Base-by-base conservation (phyloP, 1,140 invertebrate genomes). In the Monomorium pharaonis region DNA sequence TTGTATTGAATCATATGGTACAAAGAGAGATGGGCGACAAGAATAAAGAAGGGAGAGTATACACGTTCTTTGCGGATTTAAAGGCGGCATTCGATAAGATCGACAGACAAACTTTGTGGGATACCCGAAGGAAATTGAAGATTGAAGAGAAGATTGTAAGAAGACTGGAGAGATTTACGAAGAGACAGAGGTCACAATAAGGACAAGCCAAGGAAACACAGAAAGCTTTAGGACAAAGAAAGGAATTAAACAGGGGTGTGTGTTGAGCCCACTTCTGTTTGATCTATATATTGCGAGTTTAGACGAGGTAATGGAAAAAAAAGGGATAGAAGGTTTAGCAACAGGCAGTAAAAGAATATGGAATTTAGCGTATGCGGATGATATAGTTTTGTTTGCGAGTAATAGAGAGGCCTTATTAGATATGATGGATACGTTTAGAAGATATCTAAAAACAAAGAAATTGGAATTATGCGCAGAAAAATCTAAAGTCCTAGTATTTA, bases 1-100 rank as follows among this genome's bases (percentile, higher is more conserved):
- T 49, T 42, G 7, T 86, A 0, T 14, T 86, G 9, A 83, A 77
- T 6, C 70, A 88, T 7, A 3, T 88, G 2, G 21, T 75, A 5
- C 65, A 87, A 30, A 65, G 0, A 6, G 44, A 56, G 0, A 24
- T n/a, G n/a, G 44, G 9, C 7, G 12, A 14, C 2, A 54, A 58
- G 30, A 2, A 18, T 12, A 6, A 72, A 21, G 10, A n/a, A 47
- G n/a, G 42, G 44, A 76, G 56, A 42, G 2, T 88, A 1, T 81
- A 18, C 54, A 69, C 63, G 6, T 0, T 86, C 9, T 86, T 88
- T 14, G 14, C 75, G 10, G 87, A 86, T 30, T 14, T 90, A 0
- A 88, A 84, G 16, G 49, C 49, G 0, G 49, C 49, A 0, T 54
- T 54, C 6, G 49, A 54, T 7, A 54, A 54, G 2, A 18, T 54